Evolutionary conservation across 2,888 invertebrate species (phyloP).

Genomic region (Saturnia pavonia): DNA sequence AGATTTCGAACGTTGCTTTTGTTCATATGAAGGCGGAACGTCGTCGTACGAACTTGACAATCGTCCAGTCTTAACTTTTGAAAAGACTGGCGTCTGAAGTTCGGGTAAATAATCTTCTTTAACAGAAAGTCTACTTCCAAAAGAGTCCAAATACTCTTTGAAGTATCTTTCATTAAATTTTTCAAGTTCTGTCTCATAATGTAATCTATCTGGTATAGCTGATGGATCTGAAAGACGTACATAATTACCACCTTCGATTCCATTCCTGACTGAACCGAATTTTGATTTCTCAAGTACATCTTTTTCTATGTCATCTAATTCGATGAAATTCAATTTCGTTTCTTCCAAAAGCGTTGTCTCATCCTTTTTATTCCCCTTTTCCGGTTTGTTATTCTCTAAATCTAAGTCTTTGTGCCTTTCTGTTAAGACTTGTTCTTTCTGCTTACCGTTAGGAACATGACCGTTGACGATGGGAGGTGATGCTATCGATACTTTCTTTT

Average conservation of each 20-base stretch:
- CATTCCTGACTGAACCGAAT: constrained; percentile 72
- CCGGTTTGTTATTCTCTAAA: constrained; percentile 51
- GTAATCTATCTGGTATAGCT: constrained; percentile 60
- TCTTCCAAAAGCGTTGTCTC: constrained; percentile 50
- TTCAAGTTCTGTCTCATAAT: constrained; percentile 71
- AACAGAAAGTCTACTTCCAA: constrained; percentile 61
- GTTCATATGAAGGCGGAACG: constrained; percentile 62
- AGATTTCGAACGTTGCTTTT: constrained; percentile 57
- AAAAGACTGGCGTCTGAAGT: constrained; percentile 73
- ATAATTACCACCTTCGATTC: constrained; percentile 67
- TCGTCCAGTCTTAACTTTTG: constrained; percentile 70
- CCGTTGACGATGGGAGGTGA: constrained; percentile 41
- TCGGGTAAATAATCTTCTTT: constrained; percentile 75
- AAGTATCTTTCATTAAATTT: constrained; percentile 75
- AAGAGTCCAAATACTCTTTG: constrained; percentile 65
- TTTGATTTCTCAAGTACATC: constrained; percentile 68
- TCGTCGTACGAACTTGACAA: constrained; percentile 67
- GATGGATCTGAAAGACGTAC: constrained; percentile 68
- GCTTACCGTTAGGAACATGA: constrained; percentile 37
- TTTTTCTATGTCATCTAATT: constrained; percentile 55
- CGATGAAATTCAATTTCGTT: constrained; percentile 53
- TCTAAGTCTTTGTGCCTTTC: constrained; percentile 69
- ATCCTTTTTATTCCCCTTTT: constrained; percentile 50
- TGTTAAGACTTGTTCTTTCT: constrained; percentile 34
- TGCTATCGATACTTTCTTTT: constrained; percentile 63